Base-by-base conservation (phyloP, 2,113 vertebrate genomes). In the Falco punctatus region DNA sequence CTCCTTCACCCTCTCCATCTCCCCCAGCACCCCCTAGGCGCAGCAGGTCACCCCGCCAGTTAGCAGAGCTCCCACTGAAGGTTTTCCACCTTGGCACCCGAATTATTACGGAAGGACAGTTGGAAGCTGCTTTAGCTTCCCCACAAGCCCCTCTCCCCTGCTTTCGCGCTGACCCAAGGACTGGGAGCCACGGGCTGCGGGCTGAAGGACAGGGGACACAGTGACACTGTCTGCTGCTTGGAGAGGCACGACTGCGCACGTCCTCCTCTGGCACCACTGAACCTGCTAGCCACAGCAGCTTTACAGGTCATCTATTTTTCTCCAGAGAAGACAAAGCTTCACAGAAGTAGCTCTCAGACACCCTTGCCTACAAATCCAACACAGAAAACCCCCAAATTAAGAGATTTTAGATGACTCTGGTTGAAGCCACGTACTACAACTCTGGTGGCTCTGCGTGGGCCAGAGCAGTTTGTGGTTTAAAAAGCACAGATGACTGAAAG, bases 111-210 rank as follows among this genome's bases (percentile, higher is more conserved):
- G 26, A 38, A 35, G 46, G 19, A 35, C 23, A 73, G 55, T 74
- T 27, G 1, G 2, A 72, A 42, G 18, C 17, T 64, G 40, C 27
- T 28, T 30, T 6, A 6, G 14, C 5, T 49, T 62, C 44, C 66
- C 30, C 2, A 4, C 0, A 5, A 26, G 4, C 11, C 18, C 8
- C 18, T 16, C 28, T 33, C 3, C 15, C 12, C 20, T 5, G 2
- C 5, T 62, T 38, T 51, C 52, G 38, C 5, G 4, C 22, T 10
- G 13, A 61, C 7, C 26, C 22, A 33, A 32, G n/a, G 62, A 55
- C 8, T 7, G 46, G 22, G n/a, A 5, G 6, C 16, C 57, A 42
- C 0, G 0, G 49, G 28, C 61, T 64, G 16, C 32, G n/a, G 24
- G 21, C 24, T 40, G 72, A 18, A 87, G 46, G 46, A 19, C 33